Conservation (phyloP, 2,113 vertebrate species). For the Potamarius usumacintae region DNA sequence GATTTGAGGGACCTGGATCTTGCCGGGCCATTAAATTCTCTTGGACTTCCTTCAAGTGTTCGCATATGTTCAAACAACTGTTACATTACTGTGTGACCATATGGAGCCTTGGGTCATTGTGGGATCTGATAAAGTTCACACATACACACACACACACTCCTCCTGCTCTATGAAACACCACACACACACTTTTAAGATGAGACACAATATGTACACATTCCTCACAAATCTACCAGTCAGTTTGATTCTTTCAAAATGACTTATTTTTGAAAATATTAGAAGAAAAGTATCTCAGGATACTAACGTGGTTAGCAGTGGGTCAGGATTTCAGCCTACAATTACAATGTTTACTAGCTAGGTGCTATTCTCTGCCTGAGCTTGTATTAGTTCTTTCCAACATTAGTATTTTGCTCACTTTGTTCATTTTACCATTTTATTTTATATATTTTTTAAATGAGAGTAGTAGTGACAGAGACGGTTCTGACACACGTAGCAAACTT, state of each 20-base stretch:
- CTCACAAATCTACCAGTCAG: not conserved
- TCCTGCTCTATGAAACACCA: not conserved
- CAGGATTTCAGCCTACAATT: not conserved
- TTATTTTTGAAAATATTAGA: not conserved
- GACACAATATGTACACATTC: not conserved
- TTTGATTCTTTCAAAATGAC: not conserved
- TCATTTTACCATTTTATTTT: not conserved
- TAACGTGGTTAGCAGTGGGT: not conserved
- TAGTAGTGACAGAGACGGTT: not conserved
- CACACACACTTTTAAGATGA: not conserved
- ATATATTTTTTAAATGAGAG: not conserved
- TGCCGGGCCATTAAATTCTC: constrained; percentile 48
- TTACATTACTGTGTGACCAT: constrained; percentile 4
- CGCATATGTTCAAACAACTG: constrained; percentile 46
- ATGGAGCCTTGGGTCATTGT: constrained; percentile 28
- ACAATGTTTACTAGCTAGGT: not conserved
- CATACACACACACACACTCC: not conserved
- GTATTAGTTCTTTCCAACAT: not conserved
- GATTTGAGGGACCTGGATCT: constrained; percentile 45
- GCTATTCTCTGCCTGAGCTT: not conserved
- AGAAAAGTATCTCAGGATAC: not conserved
- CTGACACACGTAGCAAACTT: not conserved
- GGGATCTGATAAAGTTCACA: constrained; percentile 13
- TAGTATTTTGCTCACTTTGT: not conserved
- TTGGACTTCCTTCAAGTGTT: constrained; percentile 44